phyloP scores from a whole-genome alignment of 2,113 vertebrate genomes.

The Cottus gobio region DNA sequence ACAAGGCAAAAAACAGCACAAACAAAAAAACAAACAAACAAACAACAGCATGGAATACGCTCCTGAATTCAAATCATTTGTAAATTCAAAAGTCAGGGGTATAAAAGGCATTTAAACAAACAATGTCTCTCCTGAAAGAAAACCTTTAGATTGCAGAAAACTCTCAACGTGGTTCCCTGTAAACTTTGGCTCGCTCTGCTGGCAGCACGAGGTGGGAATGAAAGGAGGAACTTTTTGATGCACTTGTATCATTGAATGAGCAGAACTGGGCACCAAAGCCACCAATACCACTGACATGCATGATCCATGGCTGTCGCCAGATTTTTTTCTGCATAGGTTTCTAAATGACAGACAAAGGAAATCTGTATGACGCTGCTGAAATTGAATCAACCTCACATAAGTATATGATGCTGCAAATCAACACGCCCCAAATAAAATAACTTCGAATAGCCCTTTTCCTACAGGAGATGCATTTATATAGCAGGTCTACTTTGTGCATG shows the following conservation, averaged over 20 bases:
- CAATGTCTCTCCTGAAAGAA: background rate
- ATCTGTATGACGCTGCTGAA: background rate
- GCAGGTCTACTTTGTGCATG: background rate
- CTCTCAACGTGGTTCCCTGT: background rate
- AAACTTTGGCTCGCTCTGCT: slow-evolving; percentile 8
- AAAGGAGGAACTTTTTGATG: background rate
- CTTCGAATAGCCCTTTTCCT: background rate
- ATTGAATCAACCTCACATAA: background rate
- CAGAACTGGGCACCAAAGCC: background rate
- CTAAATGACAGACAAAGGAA: background rate
- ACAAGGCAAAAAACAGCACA: slow-evolving; percentile 18
- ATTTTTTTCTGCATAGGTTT: too few species aligned
- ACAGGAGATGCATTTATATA: background rate
- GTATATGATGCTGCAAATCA: background rate
- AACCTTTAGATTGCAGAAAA: background rate
- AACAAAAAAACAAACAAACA: too few species aligned
- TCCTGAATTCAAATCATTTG: background rate
- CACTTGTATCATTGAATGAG: slow-evolving; percentile 2
- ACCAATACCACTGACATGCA: too few species aligned
- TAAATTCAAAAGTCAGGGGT: background rate
- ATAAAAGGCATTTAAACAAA: background rate
- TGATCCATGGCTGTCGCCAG: too few species aligned
- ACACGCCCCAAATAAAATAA: background rate
- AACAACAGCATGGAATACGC: background rate
- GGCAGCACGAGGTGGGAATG: slow-evolving; percentile 5